Conservation (phyloP, 2,797 vertebrate species). For the Scolopax bukidnonensis region DNA sequence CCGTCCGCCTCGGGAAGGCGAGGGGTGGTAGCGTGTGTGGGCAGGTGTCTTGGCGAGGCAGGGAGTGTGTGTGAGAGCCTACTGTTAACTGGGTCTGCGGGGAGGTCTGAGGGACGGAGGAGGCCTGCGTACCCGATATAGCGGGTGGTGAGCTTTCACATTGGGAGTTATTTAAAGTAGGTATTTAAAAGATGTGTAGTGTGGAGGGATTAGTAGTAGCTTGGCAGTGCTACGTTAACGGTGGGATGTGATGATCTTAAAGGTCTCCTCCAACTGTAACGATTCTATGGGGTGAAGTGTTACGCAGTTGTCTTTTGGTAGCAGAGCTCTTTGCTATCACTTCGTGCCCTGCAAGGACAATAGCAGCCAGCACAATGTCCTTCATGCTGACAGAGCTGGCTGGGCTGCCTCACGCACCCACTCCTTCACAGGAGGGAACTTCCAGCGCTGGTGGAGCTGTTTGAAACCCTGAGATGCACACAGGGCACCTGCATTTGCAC, state of each 20-base stretch:
- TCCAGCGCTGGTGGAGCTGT: neutral
- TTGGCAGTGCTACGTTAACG: neutral
- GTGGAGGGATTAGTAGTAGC: neutral
- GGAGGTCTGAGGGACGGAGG: neutral
- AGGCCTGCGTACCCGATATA: neutral
- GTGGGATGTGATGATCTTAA: neutral
- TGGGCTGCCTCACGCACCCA: fast-evolving
- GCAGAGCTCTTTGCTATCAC: neutral
- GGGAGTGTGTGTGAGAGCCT: no score
- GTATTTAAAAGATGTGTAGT: neutral
- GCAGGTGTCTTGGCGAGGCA: neutral
- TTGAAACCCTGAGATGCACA: fast-evolving
- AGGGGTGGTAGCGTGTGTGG: fast-evolving
- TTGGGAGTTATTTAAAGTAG: neutral
- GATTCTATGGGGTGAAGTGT: neutral
- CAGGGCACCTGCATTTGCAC: neutral
- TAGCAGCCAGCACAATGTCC: neutral
- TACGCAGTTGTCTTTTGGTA: fast-evolving
- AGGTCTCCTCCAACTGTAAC: neutral
- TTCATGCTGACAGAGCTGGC: fast-evolving
- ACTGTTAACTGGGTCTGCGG: fast-evolving
- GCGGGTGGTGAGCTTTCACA: neutral
- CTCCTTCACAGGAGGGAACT: neutral
- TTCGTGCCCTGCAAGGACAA: fast-evolving
- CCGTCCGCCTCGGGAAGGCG: neutral